These are phyloP conservation scores for Phataginus tetradactyla DNA, from an alignment of 2,797 vertebrate genomes.

Conservation along the genomic window DNA sequence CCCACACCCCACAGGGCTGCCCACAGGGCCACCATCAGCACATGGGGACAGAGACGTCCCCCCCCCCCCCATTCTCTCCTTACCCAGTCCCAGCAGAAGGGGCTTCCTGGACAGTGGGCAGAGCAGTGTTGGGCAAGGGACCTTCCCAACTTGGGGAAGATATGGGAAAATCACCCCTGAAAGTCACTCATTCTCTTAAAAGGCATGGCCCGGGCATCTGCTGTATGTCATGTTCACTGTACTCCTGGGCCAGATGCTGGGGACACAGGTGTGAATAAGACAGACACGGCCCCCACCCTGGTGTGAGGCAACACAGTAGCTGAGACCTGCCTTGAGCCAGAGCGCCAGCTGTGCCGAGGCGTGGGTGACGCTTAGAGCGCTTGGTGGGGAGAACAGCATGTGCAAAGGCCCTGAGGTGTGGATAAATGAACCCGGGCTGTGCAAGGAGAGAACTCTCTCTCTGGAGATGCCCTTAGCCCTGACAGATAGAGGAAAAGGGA, in stretches of 20 bases:
- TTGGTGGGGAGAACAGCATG: accelerated
- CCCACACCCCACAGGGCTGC: neutral
- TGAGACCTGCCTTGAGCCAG: neutral
- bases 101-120: neutral
- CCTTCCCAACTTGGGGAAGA: neutral
- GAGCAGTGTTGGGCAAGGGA: neutral
- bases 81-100: neutral
- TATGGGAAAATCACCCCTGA: accelerated
- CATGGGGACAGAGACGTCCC: neutral
- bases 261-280: neutral
- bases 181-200: neutral
- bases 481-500: neutral
- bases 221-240: accelerated
- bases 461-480: no score
- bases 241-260: no score
- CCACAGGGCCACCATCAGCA: accelerated
- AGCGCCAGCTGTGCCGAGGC: accelerated
- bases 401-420: neutral
- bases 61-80: no score
- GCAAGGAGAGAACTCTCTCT: neutral
- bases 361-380: neutral
- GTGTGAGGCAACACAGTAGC: neutral
- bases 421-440: no score
- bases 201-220: neutral
- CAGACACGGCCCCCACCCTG: neutral